A percentile compares a stretch with the other conserved stretches of the same genome.
Evolutionary conservation across 2,888 invertebrate genomes (phyloP).

Genomic region (Carabus problematicus): DNA sequence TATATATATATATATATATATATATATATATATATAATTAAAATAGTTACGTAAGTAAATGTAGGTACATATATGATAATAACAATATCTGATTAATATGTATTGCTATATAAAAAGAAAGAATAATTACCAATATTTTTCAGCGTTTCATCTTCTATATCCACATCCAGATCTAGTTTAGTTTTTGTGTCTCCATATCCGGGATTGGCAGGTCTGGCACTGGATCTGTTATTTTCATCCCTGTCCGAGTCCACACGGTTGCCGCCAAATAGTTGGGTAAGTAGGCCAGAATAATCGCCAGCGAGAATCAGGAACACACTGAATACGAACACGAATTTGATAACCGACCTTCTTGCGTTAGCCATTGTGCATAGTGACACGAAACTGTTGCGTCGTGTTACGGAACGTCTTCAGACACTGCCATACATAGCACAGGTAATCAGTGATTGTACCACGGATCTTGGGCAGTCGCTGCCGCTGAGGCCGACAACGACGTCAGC

Average conservation of each 20-base stretch:
- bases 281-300: conserved; percentile 63
- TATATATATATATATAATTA: too few species aligned
- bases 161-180: conserved; percentile 60
- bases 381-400: conserved; percentile 4
- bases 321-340: conserved; percentile 63
- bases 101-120: background rate
- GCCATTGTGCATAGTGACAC: conserved; percentile 49
- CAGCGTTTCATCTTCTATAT: conserved; percentile 59
- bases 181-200: conserved; percentile 58
- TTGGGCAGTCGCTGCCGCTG: background rate
- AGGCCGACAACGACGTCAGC: background rate
- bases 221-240: conserved; percentile 46
- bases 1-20: too few species aligned
- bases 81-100: too few species aligned
- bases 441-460: conserved; percentile 6
- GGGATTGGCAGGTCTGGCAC: conserved; percentile 56
- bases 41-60: too few species aligned
- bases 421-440: conserved; percentile 14
- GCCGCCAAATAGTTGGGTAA: conserved; percentile 61
- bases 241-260: conserved; percentile 52
- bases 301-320: conserved; percentile 64
- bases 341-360: conserved; percentile 54
- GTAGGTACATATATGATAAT: too few species aligned
- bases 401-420: conserved; percentile 11
- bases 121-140: conserved; percentile 55